Evolutionary conservation across 2,113 vertebrate species (phyloP), one percentile per base, ranked within the genome.

Genomic region (Bolborhynchus lineola): DNA sequence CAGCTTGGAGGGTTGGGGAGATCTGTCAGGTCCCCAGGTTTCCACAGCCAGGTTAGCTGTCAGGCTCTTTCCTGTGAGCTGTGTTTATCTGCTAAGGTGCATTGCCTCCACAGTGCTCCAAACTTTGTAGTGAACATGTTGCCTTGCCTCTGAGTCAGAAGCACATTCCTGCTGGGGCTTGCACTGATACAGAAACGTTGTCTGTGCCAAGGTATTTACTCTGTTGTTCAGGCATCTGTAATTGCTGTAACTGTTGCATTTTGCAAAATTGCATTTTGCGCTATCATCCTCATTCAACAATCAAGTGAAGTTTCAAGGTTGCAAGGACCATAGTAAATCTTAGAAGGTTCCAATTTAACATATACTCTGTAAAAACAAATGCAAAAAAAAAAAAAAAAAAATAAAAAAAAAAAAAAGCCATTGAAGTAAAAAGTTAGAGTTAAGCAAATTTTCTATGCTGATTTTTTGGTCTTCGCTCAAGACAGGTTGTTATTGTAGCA

Each of bases 111-210:
- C 11, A 70, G 28, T 35, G 26, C 39, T 91, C 42, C 59, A 72
- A 23, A 49, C 25, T 67, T 86, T 49, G 20, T 47, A 76, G 59
- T 41, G 70, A 90, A 52, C 25, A 5, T 7, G 23, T 65, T 88
- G 23, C 13, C 28, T 74, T 84, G 86, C 21, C 10, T 77, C 47
- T 90, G 89, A 94, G 76, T 84, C 88, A 96, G 68, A 83, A 64
- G 16, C 44, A 41, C 28, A 69, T 57, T 91, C 92, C n/a, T 93
- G 89, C 82, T 86, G 77, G 42, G 70, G 44, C 95, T 92, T 96
- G 97, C 44, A 72, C 53, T 69, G 42, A 41, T 69, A 46, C n/a
- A 82, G 64, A 83, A 90, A 44, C 1, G 0, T 29, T 59, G 17
- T 29, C 81, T 80, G 47, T 81, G 57, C 71, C 63, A 79, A 76